Conservation (phyloP, 2,113 vertebrate species). For the Sisor rabdophorus region DNA sequence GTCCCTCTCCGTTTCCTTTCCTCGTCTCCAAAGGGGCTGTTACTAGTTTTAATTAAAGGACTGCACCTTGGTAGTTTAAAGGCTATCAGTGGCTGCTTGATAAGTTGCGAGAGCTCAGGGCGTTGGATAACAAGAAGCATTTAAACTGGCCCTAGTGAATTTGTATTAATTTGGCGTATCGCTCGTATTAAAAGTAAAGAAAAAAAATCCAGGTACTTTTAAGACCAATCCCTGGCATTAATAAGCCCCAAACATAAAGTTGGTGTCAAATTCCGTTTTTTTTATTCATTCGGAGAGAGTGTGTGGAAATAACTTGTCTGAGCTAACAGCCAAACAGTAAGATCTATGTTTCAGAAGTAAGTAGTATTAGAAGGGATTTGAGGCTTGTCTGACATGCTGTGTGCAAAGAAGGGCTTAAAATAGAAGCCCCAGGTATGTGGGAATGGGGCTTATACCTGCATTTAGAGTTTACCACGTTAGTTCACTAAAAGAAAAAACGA, state of each 20-base stretch:
- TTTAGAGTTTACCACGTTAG: slow-evolving; percentile 60
- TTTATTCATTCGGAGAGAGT: slow-evolving; percentile 50
- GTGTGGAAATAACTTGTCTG: slow-evolving; percentile 63
- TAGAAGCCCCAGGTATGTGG: slow-evolving; percentile 63
- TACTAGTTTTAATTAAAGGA: slow-evolving; percentile 76
- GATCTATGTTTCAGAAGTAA: slow-evolving; percentile 75
- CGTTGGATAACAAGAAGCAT: slow-evolving; percentile 75
- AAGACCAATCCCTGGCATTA: slow-evolving; percentile 72
- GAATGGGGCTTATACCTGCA: slow-evolving; percentile 70
- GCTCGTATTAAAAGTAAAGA: slow-evolving; percentile 53
- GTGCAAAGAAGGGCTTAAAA: slow-evolving; percentile 74
- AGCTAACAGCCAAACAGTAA: slow-evolving; percentile 70
- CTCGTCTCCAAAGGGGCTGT: slow-evolving; percentile 61
- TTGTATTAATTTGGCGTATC: slow-evolving; percentile 81
- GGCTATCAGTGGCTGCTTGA: slow-evolving; percentile 74
- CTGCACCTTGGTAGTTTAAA: slow-evolving; percentile 77
- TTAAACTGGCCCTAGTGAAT: slow-evolving; percentile 70
- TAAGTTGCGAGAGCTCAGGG: slow-evolving; percentile 70
- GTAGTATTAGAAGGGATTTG: slow-evolving; percentile 78
- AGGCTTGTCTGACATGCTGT: slow-evolving; percentile 70
- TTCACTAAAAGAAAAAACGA: slow-evolving; percentile 62
- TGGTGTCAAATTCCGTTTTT: slow-evolving; percentile 64
- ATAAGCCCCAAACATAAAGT: slow-evolving; percentile 75
- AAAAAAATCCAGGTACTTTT: slow-evolving; percentile 69
- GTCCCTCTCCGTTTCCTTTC: slow-evolving; percentile 56